Base-by-base conservation (phyloP, 2,113 vertebrate species). In the Stigmatopora argus region DNA sequence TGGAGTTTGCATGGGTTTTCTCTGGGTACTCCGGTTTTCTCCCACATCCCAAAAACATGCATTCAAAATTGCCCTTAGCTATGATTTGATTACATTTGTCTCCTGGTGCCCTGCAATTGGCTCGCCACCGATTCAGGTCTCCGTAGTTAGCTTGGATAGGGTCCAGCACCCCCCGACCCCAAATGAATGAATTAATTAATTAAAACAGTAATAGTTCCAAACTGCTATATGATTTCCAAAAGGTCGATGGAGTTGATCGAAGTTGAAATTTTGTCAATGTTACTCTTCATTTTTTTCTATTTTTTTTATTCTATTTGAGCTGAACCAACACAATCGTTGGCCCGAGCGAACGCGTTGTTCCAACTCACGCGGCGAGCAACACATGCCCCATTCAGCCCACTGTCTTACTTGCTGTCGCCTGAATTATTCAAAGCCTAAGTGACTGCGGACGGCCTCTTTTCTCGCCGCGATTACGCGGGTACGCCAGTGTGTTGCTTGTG, bases 361-460 rank as follows among this genome's bases (percentile, higher is more conserved):
- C 12, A n/a, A 53, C 70, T 46, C 68, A 72, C 41, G 74, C 70
- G 7, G 78, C 18, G 70, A 62, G 78, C 15, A 56, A 78, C 79
- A 80, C 77, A 78, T 82, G 78, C 71, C 75, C 69, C 70, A 49
- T 41, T 65, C 59, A 34, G 58, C 62, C 4, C 38, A 52, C 67
- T 49, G 52, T 66, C 64, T 77, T 46, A 18, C 66, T 72, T 67
- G 35, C 62, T 82, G 44, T 66, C 70, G 72, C 70, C 67, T 83
- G 69, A 82, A 85, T 83, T 85, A 71, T 81, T 58, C 73, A 81
- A 55, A n/a, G n/a, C 64, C 64, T 65, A 19, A 41, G 67, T 73
- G 67, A 74, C 76, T 79, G 67, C 69, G 72, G 70, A 66, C 70
- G 21, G 66, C 72, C 66, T 78, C 77, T 74, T 69, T 31, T 66